These are phyloP conservation scores for Thomomys bottae DNA, from an alignment of 2,113 vertebrate genomes.

Conservation along the genomic window DNA sequence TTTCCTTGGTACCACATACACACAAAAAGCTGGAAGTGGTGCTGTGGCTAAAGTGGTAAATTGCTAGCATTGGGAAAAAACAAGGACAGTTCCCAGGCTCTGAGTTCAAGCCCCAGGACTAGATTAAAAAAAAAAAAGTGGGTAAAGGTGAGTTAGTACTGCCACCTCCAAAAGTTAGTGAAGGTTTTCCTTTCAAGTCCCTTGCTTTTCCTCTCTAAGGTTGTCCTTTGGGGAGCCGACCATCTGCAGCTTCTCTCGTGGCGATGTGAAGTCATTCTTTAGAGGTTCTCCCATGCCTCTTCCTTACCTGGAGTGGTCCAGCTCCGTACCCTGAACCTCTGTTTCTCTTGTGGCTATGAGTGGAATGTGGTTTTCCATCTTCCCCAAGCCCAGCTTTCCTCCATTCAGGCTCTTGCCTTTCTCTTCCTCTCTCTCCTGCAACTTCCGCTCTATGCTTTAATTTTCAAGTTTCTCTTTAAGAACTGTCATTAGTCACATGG, in stretches of 20 bases:
- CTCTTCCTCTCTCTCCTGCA: neutral
- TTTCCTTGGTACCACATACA: too few species aligned
- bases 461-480: too few species aligned
- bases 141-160: slow-evolving; percentile 8
- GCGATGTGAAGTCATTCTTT: neutral
- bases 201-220: neutral
- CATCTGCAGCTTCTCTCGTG: neutral
- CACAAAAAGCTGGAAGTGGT: too few species aligned
- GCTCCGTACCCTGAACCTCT: neutral
- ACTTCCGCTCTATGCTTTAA: too few species aligned
- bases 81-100: too few species aligned
- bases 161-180: slow-evolving; percentile 7
- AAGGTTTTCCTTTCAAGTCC: neutral
- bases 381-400: neutral
- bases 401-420: rapidly evolving
- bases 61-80: too few species aligned
- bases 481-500: too few species aligned
- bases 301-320: too few species aligned
- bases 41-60: too few species aligned
- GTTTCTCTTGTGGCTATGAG: neutral
- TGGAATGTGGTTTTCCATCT: neutral
- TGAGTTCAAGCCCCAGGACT: too few species aligned
- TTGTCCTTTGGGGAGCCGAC: neutral
- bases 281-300: neutral
- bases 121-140: too few species aligned